Evolutionary conservation across 2,797 vertebrate genomes (phyloP).

Genomic region (Centroberyx gerrardi): DNA sequence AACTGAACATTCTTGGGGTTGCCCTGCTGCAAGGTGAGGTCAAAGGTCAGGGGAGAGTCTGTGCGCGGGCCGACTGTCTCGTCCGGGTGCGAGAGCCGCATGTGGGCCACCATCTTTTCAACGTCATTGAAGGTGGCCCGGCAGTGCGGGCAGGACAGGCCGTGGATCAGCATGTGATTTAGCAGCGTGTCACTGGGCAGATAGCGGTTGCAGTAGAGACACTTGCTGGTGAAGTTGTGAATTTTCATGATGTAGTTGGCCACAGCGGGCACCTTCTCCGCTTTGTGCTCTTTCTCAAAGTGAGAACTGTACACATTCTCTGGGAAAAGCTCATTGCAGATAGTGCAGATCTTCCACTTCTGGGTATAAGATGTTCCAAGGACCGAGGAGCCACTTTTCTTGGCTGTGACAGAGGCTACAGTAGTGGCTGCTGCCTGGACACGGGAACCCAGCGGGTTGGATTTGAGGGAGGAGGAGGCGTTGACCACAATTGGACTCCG

Average conservation of each 20-base stretch:
- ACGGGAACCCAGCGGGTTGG: constrained; percentile 90
- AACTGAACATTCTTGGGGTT: constrained; percentile 98
- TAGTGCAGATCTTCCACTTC: constrained; percentile 99
- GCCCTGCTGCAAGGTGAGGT: constrained; percentile 97
- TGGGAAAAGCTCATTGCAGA: constrained; percentile 99
- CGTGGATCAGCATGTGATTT: constrained; percentile 99
- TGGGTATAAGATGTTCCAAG: constrained; percentile 95
- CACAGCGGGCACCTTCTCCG: constrained; percentile 97
- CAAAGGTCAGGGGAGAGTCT: constrained; percentile 97
- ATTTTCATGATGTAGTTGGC: constrained; percentile 99
- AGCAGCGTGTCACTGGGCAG: constrained; percentile 97
- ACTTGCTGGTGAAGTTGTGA: constrained; percentile 99
- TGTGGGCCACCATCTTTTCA: constrained; percentile 98
- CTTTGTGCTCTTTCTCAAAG: constrained; percentile 99
- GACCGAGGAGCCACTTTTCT: constrained; percentile 88
- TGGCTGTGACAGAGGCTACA: constrained; percentile 84
- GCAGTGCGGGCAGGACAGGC: constrained; percentile 96
- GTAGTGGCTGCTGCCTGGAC: constrained; percentile 90
- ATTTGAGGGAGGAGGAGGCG: constrained; percentile 88
- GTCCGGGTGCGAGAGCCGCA: constrained; percentile 94
- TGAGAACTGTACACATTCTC: constrained; percentile 98
- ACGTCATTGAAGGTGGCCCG: constrained; percentile 98
- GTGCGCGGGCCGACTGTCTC: constrained; percentile 94
- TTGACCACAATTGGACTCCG: constrained; percentile 88
- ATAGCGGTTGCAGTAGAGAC: constrained; percentile 99